Base-by-base conservation (phyloP, 2,888 invertebrate species). In the Tholera decimalis region DNA sequence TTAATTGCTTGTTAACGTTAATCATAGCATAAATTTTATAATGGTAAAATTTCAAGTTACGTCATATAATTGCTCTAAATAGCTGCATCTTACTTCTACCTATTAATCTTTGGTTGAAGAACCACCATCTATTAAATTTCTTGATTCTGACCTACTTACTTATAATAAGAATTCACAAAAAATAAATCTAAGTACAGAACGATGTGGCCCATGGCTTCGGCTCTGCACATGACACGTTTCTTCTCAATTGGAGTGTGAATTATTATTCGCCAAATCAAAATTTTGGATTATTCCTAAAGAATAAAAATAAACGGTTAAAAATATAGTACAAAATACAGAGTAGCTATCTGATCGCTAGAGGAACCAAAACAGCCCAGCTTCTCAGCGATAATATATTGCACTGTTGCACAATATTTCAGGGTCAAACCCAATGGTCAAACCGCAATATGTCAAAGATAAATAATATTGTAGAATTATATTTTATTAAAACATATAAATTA, bases 221-320 rank as follows among this genome's bases (percentile, higher is more conserved):
- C 18, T 47, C 39, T 15, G 46, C 22, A 11, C 30, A 26, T 18
- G 13, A 30, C 22, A 28, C 7, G 1, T 26, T 28, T 66, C 73
- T 73, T 59, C 71, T 72, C 55, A 73, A 72, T 66, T 49, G 18
- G 18, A 54, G 26, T 22, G 0, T 20, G 43, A 58, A 65, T 65
- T 66, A 47, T 73, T 51, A 55, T 22, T 56, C 50, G 24, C 7
- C 20, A 7, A 30, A 28, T 56, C 22, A 26, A 44, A 55, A 71
- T 66, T 59, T 59, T 9, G 54, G 18, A 55, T 47, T 6, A 55
- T 13, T 30, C 44, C 71, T 72, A 72, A 55, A 56, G 39, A 55
- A 63, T 44, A 46, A 51, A 66, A 18, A 56, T 15, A 1, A 9
- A 33, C 1, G 37, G 6, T 28, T 64, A n/a, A 28, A 1, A 20